These are phyloP conservation scores for Neomonachus schauinslandi DNA, from an alignment of 2,113 vertebrate species.

Conservation along the genomic window DNA sequence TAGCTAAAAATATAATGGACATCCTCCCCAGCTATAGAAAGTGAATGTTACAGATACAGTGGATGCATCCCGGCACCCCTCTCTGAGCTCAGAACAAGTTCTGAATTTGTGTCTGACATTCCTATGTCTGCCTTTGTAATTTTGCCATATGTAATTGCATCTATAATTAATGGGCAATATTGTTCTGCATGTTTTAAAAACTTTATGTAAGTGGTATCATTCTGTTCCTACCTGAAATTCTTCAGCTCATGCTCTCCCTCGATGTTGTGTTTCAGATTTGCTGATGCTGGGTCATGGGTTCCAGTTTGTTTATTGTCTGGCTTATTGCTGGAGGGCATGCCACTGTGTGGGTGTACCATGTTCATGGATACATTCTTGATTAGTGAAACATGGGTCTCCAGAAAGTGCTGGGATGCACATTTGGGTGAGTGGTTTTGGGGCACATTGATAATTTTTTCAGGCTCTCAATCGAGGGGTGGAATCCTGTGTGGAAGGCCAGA, in stretches of 20 bases:
- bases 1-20: accelerated
- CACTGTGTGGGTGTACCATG: neutral
- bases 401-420: neutral
- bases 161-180: neutral
- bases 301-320: too few relatives aligned
- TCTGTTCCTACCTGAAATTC: neutral
- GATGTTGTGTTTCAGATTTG: too few relatives aligned
- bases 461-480: neutral
- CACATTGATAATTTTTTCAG: neutral
- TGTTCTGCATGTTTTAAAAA: neutral
- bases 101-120: accelerated
- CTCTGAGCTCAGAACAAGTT: neutral
- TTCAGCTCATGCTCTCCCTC: neutral
- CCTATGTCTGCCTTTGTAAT: too few relatives aligned
- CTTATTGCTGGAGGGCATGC: too few relatives aligned
- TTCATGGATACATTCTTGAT: neutral
- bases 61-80: accelerated
- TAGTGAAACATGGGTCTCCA: neutral
- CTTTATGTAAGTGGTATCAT: neutral
- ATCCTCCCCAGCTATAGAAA: neutral
- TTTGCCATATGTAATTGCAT: accelerated
- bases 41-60: accelerated
- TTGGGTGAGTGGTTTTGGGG: neutral
- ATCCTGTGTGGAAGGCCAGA: neutral
- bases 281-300: neutral